Evolutionary conservation across 1,140 invertebrate species (phyloP).

Genomic region (Macrosteles quadrilineatus): DNA sequence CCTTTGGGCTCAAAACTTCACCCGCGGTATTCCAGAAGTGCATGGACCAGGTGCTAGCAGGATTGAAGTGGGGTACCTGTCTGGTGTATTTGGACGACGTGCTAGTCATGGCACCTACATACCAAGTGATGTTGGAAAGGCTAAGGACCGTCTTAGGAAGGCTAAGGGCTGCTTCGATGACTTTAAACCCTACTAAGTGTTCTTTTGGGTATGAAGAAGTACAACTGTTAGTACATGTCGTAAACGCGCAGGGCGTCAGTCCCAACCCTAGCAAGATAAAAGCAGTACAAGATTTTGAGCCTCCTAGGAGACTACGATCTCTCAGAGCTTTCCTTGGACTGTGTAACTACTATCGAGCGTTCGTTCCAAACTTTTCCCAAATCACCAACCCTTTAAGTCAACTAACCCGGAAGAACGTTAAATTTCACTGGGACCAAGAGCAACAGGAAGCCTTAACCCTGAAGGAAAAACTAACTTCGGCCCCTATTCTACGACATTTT

Average conservation of each 20-base stretch:
- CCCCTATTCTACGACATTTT: constrained; percentile 40
- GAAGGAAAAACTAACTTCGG: not conserved
- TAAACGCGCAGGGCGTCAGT: constrained; percentile 44
- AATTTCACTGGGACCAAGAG: not conserved
- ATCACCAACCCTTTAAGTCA: constrained; percentile 45
- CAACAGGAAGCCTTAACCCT: not conserved
- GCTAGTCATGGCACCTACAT: constrained; percentile 34
- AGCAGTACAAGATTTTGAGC: constrained; percentile 44
- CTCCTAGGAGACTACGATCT: constrained; percentile 29
- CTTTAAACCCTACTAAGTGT: constrained; percentile 45
- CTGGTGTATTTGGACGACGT: constrained; percentile 44
- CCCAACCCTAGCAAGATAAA: constrained; percentile 45
- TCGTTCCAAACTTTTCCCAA: constrained; percentile 47
- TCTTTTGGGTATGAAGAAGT: constrained; percentile 43
- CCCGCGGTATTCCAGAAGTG: constrained; percentile 43
- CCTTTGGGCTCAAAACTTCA: constrained; percentile 48
- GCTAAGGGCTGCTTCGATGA: constrained; percentile 41
- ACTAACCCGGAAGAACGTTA: not conserved
- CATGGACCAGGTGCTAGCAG: constrained; percentile 41
- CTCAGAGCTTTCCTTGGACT: constrained; percentile 41
- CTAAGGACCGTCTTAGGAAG: constrained; percentile 37
- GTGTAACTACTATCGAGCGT: constrained; percentile 45
- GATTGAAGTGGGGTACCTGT: not conserved
- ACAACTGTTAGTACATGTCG: constrained; percentile 46
- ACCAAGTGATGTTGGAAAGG: constrained; percentile 39